phyloP scores from a whole-genome alignment of 1,140 invertebrate species.

The Caenorhabditis latens region DNA sequence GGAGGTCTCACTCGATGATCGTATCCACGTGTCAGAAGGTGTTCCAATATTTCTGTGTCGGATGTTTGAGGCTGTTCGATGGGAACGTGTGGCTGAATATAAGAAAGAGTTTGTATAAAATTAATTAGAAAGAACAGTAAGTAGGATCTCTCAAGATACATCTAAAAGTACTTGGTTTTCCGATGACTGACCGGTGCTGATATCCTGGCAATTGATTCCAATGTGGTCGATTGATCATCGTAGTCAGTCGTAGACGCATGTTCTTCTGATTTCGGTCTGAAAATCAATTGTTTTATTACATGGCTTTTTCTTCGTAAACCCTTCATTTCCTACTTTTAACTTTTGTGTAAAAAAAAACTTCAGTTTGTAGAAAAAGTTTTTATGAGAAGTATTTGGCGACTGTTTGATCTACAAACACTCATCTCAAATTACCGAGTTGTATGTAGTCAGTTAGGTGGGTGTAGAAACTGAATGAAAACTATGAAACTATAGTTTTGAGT shows the following conservation, averaged over 20 bases:
- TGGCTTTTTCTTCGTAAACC: not conserved
- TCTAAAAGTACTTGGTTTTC: not conserved
- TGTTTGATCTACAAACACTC: constrained; percentile 14
- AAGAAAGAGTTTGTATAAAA: not conserved
- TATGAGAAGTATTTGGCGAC: not conserved
- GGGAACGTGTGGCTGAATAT: constrained; percentile 38
- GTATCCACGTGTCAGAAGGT: constrained; percentile 73
- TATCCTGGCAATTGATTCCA: constrained; percentile 38
- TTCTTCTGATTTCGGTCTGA: constrained; percentile 16
- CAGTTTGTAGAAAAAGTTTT: no score
- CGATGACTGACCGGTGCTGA: not conserved
- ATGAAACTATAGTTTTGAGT: no score
- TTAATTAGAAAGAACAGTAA: not conserved
- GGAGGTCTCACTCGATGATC: constrained; percentile 77
- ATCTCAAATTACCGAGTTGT: constrained; percentile 27
- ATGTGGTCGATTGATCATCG: constrained; percentile 4
- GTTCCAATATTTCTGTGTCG: constrained; percentile 77
- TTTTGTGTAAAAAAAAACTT: no score
- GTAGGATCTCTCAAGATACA: not conserved
- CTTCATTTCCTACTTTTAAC: no score
- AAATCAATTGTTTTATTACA: not conserved
- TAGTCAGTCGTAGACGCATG: not conserved
- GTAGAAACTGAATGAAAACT: not conserved
- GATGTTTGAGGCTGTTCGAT: constrained; percentile 64
- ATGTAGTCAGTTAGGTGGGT: not conserved